Evolutionary conservation across 2,888 invertebrate species (phyloP), one percentile per base, ranked within the genome.

Genomic region (Alsophila aescularia): DNA sequence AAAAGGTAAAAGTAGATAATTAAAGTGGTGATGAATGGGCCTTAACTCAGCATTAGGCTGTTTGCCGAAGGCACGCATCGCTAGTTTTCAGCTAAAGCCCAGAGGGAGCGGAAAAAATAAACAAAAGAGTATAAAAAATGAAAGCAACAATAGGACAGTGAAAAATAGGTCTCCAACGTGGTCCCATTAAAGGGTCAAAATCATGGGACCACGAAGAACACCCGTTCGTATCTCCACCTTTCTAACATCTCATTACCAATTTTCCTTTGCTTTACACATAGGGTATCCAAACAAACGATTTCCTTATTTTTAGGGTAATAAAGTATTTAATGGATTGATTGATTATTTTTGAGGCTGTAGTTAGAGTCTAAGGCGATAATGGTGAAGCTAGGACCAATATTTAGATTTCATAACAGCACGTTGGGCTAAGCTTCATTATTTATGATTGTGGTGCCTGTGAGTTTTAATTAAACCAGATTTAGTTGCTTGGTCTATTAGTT

Each of bases 401-500:
- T 64, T 62, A 61, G 64, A 64, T 67, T 67, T 67, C 62, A 67
- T 67, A 62, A 67, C 50, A 55, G 60, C 45, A 47, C 49, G 42
- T 42, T 43, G 12, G 32, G 40, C 39, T 58, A 52, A 60, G 58
- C 52, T 47, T 14, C 14, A 52, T 60, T 62, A 57, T 63, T 63
- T 63, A 62, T 59, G 49, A 52, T 44, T 36, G 42, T 47, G 49
- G 53, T 41, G 58, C 48, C 42, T 58, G 47, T 52, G 57, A 63
- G 62, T 60, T 63, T 59, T 64, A 62, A 66, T 64, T 58, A 66
- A 57, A 54, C 44, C 7, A 42, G 58, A 60, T 61, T 62, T 39
- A 24, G 43, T 24, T 39, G 29, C 27, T 16, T n/a, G 5, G 34
- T 8, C 34, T 13, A 34, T 34, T 14, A 34, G 34, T 14, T 34